Percentiles rank a stretch among this genome's conserved stretches.
phyloP scores from a whole-genome alignment of 1,140 invertebrate species.

The Pogonognathellus flavescens region DNA sequence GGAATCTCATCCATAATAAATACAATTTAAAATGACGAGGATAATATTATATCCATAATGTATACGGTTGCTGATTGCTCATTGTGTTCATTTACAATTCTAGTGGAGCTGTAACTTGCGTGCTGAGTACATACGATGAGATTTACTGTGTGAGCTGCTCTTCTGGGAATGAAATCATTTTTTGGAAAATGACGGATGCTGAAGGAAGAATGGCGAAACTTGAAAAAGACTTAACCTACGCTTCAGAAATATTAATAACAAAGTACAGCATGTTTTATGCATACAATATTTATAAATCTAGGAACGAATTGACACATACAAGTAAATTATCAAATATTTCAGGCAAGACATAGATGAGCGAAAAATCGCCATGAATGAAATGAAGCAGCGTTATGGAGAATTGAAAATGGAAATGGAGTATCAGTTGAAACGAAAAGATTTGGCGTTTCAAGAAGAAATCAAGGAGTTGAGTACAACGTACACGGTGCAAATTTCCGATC shows the following conservation, averaged over 20 bases:
- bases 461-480: conserved; percentile 72
- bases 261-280: conserved; percentile 68
- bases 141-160: conserved; percentile 81
- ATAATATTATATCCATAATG: no score
- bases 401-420: conserved; percentile 74
- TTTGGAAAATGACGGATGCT: conserved; percentile 86
- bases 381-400: conserved; percentile 72
- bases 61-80: not conserved
- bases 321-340: no score
- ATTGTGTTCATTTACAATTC: conserved; percentile 69
- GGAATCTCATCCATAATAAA: no score
- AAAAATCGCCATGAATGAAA: conserved; percentile 72
- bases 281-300: no score
- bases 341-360: conserved; percentile 72
- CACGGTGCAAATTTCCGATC: conserved; percentile 72
- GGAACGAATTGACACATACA: no score
- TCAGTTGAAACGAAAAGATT: conserved; percentile 73
- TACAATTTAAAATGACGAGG: no score
- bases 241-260: conserved; percentile 77
- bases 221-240: conserved; percentile 81
- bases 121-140: conserved; percentile 79
- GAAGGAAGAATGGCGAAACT: conserved; percentile 80
- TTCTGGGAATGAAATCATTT: conserved; percentile 82
- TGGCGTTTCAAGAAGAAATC: conserved; percentile 73
- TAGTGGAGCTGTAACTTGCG: conserved; percentile 61